Evolutionary conservation across 2,113 vertebrate genomes (phyloP).

Genomic region (Orycteropus afer): DNA sequence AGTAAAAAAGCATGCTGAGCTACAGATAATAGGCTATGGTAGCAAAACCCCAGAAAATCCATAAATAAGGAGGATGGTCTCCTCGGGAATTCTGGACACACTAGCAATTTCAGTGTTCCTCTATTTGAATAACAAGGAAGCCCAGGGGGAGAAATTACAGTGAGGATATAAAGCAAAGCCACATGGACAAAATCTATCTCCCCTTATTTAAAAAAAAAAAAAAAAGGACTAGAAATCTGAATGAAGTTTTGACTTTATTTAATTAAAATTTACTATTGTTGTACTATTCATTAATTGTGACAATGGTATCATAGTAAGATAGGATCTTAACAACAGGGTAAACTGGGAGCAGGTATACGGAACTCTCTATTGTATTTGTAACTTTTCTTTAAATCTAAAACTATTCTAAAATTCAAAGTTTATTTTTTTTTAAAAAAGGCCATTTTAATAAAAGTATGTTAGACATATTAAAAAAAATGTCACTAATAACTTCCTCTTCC

Average conservation of each 20-base stretch:
- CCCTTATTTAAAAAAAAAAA: background rate
- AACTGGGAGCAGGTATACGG: background rate
- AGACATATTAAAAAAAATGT: background rate
- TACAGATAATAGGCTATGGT: background rate
- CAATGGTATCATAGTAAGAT: background rate
- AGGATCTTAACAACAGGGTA: background rate
- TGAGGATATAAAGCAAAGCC: background rate
- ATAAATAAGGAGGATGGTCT: background rate
- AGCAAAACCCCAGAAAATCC: constrained; percentile 35
- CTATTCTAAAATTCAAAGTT: background rate
- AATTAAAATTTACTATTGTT: background rate
- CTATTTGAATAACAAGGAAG: constrained; percentile 32
- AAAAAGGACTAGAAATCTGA: background rate
- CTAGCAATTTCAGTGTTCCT: background rate
- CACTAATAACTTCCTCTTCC: background rate
- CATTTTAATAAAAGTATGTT: background rate
- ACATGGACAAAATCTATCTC: background rate
- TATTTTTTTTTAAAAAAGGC: background rate
- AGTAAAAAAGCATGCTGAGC: background rate
- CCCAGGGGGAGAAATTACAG: background rate
- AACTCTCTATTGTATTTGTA: background rate
- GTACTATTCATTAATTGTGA: background rate
- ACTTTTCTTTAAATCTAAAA: too few species aligned
- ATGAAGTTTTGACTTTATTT: background rate
- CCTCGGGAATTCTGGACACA: constrained; percentile 1